phyloP scores from a whole-genome alignment of 2,888 invertebrate genomes.

The Asteroscopus sphinx region DNA sequence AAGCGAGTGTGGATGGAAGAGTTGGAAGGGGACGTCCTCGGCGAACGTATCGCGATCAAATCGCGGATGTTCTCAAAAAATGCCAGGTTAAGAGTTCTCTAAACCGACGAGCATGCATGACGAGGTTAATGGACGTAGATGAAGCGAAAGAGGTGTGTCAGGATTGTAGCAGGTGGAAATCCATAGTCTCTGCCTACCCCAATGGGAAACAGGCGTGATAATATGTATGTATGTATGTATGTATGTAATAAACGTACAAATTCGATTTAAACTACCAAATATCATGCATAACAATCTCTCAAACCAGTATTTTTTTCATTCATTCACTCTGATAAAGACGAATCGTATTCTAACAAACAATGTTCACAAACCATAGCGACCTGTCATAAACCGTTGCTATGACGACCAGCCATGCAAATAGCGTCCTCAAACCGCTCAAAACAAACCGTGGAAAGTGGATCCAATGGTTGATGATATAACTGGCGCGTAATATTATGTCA shows the following conservation, averaged over 20 bases:
- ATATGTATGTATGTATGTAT: no score
- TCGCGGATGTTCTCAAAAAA: no score
- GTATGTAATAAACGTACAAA: slow-evolving; percentile 1
- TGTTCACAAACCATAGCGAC: slow-evolving; percentile 22
- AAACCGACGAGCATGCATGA: no score
- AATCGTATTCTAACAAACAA: slow-evolving; percentile 1
- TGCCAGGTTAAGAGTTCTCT: no score
- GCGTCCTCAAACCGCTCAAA: slow-evolving; percentile 44
- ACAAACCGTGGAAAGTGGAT: slow-evolving; percentile 64
- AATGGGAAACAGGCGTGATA: no score
- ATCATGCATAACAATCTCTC: background rate
- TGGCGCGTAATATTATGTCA: slow-evolving; percentile 33
- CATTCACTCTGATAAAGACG: background rate
- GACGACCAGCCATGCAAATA: slow-evolving; percentile 58
- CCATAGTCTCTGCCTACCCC: no score
- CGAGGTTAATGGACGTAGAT: no score
- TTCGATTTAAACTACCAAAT: background rate
- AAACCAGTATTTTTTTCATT: background rate
- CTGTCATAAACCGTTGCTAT: slow-evolving; percentile 34
- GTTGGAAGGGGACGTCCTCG: no score
- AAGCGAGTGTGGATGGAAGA: no score
- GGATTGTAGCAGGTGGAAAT: no score
- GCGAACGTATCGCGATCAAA: no score
- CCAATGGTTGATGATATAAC: slow-evolving; percentile 63
- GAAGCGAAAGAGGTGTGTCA: no score